Evolutionary conservation across 2,888 invertebrate species (phyloP).

Genomic region (Eupeodes latifasciatus): DNA sequence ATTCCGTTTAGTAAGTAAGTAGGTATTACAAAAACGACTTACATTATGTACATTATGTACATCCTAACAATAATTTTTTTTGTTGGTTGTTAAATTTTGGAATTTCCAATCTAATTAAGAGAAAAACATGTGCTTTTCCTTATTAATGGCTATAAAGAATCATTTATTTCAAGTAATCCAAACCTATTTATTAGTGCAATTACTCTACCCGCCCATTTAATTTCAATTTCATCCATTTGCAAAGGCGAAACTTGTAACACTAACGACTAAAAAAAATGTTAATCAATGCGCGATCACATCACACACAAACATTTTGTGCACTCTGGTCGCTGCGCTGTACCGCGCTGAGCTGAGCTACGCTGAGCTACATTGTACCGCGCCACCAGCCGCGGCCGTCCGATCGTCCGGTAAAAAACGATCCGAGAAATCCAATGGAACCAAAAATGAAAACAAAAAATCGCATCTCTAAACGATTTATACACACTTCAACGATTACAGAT

Average conservation of each 20-base stretch:
- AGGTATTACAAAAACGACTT: no score
- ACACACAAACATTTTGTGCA: slow-evolving; percentile 18
- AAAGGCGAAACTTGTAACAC: slow-evolving; percentile 35
- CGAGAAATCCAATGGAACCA: not conserved
- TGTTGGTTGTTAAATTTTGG: not conserved
- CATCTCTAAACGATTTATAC: slow-evolving; percentile 41
- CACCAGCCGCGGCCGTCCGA: no score
- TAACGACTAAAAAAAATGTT: slow-evolving; percentile 17
- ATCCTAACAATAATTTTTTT: not conserved
- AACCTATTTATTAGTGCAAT: slow-evolving; percentile 22
- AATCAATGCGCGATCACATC: slow-evolving; percentile 20
- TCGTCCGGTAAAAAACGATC: slow-evolving; percentile 16
- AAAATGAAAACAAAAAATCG: slow-evolving; percentile 12
- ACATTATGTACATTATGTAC: no score
- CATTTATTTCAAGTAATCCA: slow-evolving; percentile 14
- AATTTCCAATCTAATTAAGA: slow-evolving; percentile 15
- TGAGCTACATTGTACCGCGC: no score
- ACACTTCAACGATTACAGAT: slow-evolving; percentile 53
- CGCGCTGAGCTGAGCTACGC: no score
- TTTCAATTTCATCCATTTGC: slow-evolving; percentile 32
- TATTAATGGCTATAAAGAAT: slow-evolving; percentile 10
- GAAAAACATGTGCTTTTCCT: slow-evolving; percentile 10
- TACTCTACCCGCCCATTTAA: slow-evolving; percentile 26
- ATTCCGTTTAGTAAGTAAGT: no score
- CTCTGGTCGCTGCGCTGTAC: not conserved